Percentiles rank a stretch among this genome's conserved stretches.
These are phyloP conservation scores for Ectropis crepuscularia DNA, from an alignment of 2,888 invertebrate genomes.

Conservation along the genomic window DNA sequence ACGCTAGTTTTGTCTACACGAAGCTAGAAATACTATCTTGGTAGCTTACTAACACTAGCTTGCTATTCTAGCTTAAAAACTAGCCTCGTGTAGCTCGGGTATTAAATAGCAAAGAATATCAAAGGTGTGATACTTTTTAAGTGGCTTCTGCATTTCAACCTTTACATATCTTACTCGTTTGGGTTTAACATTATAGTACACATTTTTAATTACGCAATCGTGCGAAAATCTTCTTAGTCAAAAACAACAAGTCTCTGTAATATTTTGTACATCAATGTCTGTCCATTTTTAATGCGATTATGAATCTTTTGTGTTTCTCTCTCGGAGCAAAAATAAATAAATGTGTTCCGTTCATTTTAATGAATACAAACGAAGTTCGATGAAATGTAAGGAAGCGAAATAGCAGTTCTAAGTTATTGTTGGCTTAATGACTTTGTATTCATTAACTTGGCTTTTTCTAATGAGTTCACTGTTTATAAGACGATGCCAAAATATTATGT, in stretches of 20 bases:
- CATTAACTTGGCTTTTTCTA: slow-evolving; percentile 33
- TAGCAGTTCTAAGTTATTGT: slow-evolving; percentile 55
- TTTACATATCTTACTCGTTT: no score
- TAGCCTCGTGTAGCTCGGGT: no score
- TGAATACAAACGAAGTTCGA: slow-evolving; percentile 51
- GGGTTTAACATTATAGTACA: no score
- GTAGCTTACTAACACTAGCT: no score
- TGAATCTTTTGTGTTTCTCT: slow-evolving; percentile 46
- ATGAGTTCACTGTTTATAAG: background rate
- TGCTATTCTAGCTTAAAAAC: no score
- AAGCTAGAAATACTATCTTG: no score
- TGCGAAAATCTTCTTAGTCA: background rate
- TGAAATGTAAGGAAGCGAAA: slow-evolving; percentile 44
- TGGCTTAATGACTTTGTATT: slow-evolving; percentile 48
- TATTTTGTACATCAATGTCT: slow-evolving; percentile 26
- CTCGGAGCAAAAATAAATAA: slow-evolving; percentile 51
- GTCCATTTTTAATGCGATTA: slow-evolving; percentile 34
- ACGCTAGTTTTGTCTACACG: no score
- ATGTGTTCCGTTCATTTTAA: slow-evolving; percentile 50
- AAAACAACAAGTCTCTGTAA: background rate
- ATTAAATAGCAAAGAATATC: no score
- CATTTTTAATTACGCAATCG: no score
- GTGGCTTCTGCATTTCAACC: no score
- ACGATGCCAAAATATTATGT: no score
- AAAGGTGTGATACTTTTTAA: no score